phyloP scores from a whole-genome alignment of 2,797 vertebrate genomes.

The Fistularia commersonii region DNA sequence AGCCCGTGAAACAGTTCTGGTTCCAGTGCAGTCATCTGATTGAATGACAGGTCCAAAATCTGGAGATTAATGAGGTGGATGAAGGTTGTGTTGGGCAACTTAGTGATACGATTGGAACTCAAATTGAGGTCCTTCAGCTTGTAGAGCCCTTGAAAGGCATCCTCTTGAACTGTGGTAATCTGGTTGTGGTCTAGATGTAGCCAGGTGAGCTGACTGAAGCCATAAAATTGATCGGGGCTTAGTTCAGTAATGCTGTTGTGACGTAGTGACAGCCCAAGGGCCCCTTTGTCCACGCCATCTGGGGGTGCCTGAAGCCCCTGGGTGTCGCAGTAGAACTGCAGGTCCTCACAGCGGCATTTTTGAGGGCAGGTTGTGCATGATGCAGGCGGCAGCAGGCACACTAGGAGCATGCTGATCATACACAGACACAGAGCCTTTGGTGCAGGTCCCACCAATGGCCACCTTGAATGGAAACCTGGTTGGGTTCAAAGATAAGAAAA shows the following conservation, averaged over 20 bases:
- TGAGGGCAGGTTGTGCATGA: constrained; percentile 98
- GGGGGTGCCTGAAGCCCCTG: constrained; percentile 97
- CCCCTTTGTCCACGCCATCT: constrained; percentile 94
- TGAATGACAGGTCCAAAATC: constrained; percentile 98
- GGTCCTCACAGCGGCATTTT: constrained; percentile 99
- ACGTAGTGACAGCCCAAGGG: constrained; percentile 95
- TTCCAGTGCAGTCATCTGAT: constrained; percentile 95
- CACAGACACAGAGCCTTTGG: constrained; percentile 95
- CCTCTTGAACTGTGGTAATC: constrained; percentile 94
- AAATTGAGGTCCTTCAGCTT: constrained; percentile 98
- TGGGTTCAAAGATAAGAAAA: constrained; percentile 80
- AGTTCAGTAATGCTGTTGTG: constrained; percentile 97
- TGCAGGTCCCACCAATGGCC: constrained; percentile 99
- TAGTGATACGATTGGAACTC: constrained; percentile 99
- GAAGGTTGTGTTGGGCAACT: constrained; percentile 99
- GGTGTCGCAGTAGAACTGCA: constrained; percentile 99
- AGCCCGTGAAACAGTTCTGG: constrained; percentile 97
- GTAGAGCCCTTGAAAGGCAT: constrained; percentile 98
- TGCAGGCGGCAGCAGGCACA: constrained; percentile 94
- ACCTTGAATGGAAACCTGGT: constrained; percentile 99
- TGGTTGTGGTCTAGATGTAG: constrained; percentile 99
- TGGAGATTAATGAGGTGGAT: constrained; percentile 99
- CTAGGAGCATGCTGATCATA: constrained; percentile 98
- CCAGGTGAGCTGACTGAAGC: constrained; percentile 98
- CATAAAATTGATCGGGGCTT: constrained; percentile 95